These are phyloP conservation scores for Barbus barbus DNA, from an alignment of 2,113 vertebrate genomes.

Conservation along the genomic window DNA sequence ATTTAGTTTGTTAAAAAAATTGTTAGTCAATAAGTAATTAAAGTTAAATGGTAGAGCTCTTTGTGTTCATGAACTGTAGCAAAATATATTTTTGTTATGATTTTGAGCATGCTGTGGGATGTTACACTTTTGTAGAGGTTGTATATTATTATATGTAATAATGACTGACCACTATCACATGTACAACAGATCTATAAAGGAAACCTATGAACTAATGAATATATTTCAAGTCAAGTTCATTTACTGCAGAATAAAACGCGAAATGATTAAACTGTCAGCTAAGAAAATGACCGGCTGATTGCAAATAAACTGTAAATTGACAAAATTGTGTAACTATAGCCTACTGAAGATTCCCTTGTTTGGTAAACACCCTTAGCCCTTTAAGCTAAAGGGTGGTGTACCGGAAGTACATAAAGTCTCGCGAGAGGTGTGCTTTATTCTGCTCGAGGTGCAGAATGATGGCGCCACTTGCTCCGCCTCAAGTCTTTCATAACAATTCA, in stretches of 20 bases:
- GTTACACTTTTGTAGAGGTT: background rate
- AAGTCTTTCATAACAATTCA: constrained; percentile 20
- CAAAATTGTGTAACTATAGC: background rate
- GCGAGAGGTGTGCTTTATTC: background rate
- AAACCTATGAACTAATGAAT: background rate
- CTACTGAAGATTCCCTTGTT: background rate
- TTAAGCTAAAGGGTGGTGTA: too few species aligned
- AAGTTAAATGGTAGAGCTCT: background rate
- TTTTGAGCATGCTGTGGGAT: background rate
- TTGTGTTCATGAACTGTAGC: background rate
- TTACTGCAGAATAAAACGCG: background rate
- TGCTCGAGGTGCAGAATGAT: too few species aligned
- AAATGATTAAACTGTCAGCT: background rate
- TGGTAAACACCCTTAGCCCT: background rate
- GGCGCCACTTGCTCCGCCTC: constrained; percentile 48
- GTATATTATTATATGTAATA: background rate
- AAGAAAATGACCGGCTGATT: background rate
- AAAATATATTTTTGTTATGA: background rate
- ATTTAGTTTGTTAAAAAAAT: background rate
- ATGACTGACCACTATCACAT: background rate
- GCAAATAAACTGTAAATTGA: background rate
- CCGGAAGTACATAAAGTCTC: too few species aligned
- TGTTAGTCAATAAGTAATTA: background rate
- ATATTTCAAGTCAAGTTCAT: background rate
- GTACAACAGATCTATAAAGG: background rate